A percentile compares a stretch with the other conserved stretches of the same genome.
These are phyloP conservation scores for Ernsta delagoae DNA, from an alignment of 2,888 invertebrate genomes.

Conservation along the genomic window DNA sequence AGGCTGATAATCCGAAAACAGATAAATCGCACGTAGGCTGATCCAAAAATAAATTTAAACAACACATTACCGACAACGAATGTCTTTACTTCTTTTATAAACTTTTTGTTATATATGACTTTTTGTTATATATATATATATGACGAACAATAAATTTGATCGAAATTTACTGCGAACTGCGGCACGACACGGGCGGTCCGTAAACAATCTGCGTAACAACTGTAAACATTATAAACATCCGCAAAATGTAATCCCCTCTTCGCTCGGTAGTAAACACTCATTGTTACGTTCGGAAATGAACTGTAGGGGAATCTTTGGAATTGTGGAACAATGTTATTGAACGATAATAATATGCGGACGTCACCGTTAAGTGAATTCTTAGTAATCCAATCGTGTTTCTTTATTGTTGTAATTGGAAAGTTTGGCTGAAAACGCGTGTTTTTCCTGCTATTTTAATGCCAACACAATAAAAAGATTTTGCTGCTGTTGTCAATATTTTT, in stretches of 20 bases:
- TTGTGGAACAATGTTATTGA: constrained; percentile 6
- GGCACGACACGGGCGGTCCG: constrained; percentile 29
- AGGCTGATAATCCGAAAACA: background rate
- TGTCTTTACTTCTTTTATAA: too few species aligned
- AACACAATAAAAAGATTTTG: too few species aligned
- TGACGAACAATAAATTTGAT: background rate
- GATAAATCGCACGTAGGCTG: background rate
- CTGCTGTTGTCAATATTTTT: too few species aligned
- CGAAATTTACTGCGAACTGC: background rate
- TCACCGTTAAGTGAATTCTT: constrained; percentile 8
- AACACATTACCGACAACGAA: background rate
- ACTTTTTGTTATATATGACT: too few species aligned
- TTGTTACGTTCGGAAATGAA: constrained; percentile 34
- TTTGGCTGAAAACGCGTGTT: too few species aligned
- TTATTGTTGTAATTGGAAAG: too few species aligned
- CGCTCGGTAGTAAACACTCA: constrained; percentile 38
- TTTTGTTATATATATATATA: too few species aligned
- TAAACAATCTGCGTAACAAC: constrained; percentile 48
- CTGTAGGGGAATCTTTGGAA: constrained; percentile 21
- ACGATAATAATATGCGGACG: background rate
- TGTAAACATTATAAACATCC: constrained; percentile 47
- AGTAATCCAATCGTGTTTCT: too few species aligned
- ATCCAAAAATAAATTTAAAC: background rate
- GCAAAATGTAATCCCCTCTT: constrained; percentile 42
- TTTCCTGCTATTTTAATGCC: too few species aligned